These are phyloP conservation scores for Sternotherus odoratus DNA, from an alignment of 2,797 vertebrate species.

Conservation along the genomic window DNA sequence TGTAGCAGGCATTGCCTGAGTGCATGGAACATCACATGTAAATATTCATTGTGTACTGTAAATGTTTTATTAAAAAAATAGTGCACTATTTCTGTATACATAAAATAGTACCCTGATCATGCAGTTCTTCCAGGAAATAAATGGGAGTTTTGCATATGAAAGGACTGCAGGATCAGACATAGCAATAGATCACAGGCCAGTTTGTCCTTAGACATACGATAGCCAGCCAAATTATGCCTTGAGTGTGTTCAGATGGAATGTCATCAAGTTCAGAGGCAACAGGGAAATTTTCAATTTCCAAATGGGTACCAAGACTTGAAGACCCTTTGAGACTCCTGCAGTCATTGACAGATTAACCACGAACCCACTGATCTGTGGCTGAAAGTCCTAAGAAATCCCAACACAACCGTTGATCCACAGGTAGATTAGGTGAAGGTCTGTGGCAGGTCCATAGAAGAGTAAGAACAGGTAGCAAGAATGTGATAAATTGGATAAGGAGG, in stretches of 20 bases:
- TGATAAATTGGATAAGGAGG: background rate
- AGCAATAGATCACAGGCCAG: background rate
- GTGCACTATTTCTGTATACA: background rate
- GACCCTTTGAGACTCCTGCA: background rate
- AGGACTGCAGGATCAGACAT: background rate
- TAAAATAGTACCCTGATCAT: slow-evolving; percentile 8
- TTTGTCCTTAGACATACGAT: background rate
- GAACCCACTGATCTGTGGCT: background rate
- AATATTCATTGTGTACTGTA: background rate
- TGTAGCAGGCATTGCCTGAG: background rate
- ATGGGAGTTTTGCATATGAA: background rate
- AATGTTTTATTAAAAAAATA: background rate
- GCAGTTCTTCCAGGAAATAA: background rate
- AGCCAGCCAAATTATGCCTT: background rate
- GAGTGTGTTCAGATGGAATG: background rate
- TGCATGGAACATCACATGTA: background rate
- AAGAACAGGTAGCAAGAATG: accelerated
- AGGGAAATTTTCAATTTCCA: background rate
- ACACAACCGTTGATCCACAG: background rate
- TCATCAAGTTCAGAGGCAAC: background rate
- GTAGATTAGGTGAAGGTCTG: background rate
- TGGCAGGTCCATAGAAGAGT: background rate
- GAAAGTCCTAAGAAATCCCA: background rate
- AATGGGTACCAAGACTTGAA: background rate
- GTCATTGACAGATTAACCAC: background rate